Conservation (phyloP, 2,113 vertebrate genomes). For the Hypocryptadius cinnamomeus region DNA sequence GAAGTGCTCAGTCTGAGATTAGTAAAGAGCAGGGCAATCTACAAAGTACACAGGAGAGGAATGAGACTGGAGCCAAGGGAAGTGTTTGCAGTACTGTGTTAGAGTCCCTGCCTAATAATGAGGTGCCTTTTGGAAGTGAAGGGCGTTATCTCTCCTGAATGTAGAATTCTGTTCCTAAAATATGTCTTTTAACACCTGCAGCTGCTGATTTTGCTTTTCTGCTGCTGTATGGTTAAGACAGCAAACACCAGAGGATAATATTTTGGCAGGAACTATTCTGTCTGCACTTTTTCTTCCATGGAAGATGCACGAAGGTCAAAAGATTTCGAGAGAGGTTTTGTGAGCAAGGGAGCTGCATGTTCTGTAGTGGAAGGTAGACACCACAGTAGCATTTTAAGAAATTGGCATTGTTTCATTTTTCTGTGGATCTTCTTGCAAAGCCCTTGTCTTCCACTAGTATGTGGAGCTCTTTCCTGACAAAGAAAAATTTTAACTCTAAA, state of each 20-base stretch:
- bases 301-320: neutral
- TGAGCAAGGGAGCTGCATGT: neutral
- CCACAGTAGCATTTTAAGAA: neutral
- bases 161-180: neutral
- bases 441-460: neutral
- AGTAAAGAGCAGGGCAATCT: neutral
- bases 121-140: neutral
- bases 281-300: neutral
- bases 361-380: neutral
- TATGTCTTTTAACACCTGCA: neutral
- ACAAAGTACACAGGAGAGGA: neutral
- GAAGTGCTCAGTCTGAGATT: neutral
- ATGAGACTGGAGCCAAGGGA: neutral
- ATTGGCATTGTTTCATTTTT: neutral
- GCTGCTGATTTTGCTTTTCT: conserved; percentile 18
- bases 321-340: neutral
- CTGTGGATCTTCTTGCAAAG: neutral
- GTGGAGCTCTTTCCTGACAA: neutral
- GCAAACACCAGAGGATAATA: neutral
- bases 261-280: neutral
- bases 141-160: neutral
- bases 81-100: neutral
- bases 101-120: neutral
- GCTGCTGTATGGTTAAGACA: neutral
- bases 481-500: neutral